Percentiles rank a stretch among this genome's conserved stretches.
These are phyloP conservation scores for Agelas oroides DNA, from an alignment of 37 sponge, comb jelly and placozoan species.

Conservation along the genomic window DNA sequence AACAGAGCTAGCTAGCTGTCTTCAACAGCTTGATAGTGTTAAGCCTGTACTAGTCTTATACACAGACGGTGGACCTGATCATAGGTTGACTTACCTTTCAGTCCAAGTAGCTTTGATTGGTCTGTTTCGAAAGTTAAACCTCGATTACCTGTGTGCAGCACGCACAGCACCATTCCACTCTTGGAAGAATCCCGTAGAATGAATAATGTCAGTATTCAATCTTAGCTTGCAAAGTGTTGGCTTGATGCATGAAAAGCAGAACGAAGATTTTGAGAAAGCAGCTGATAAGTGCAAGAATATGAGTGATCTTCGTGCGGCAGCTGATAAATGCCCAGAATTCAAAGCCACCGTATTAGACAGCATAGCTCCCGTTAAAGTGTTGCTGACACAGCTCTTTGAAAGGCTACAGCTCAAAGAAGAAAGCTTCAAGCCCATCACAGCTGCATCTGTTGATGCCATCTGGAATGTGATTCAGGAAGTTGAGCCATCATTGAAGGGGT, in stretches of 20 bases:
- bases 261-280: conserved; percentile 17
- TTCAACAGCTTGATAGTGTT: neutral
- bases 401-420: conserved; percentile 10
- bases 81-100: conserved; percentile 40
- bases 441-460: conserved; percentile 10
- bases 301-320: neutral
- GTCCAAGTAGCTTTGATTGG: conserved; percentile 49
- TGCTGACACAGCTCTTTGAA: neutral
- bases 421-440: neutral
- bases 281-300: conserved; percentile 35
- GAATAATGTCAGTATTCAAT: conserved; percentile 51
- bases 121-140: conserved; percentile 16
- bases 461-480: conserved; percentile 8
- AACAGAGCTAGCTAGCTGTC: neutral
- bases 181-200: conserved; percentile 61
- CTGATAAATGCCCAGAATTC: neutral
- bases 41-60: conserved; percentile 10
- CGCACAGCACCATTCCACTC: conserved; percentile 55
- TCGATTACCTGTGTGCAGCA: conserved; percentile 23
- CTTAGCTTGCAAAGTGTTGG: conserved; percentile 41
- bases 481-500: neutral
- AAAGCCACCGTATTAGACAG: neutral
- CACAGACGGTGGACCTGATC: conserved; percentile 57
- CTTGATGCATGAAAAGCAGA: conserved; percentile 25
- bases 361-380: neutral